phyloP scores from a whole-genome alignment of 2,113 vertebrate genomes.

The Ictalurus furcatus region DNA sequence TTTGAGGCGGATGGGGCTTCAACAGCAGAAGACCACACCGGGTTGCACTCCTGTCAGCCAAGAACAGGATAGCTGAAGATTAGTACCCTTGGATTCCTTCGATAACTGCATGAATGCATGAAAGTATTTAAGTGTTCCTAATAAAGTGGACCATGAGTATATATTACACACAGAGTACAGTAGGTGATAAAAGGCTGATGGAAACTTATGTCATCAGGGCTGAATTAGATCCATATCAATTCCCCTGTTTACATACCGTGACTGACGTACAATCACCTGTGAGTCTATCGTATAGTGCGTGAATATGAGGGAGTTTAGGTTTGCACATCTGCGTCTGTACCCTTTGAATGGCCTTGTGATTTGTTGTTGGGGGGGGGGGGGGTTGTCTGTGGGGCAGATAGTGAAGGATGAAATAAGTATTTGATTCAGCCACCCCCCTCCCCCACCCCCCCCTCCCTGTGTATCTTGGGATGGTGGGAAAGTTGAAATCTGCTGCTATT shows the following conservation, averaged over 20 bases:
- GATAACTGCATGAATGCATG: too few species aligned
- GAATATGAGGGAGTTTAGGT: neutral
- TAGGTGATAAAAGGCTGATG: neutral
- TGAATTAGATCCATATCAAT: neutral
- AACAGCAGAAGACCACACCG: neutral
- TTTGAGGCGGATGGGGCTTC: neutral
- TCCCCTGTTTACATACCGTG: neutral
- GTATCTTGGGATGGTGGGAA: slow-evolving; percentile 85
- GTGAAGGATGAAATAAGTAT: slow-evolving; percentile 58
- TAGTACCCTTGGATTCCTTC: neutral
- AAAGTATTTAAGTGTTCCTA: neutral
- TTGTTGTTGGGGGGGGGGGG: slow-evolving; percentile 28
- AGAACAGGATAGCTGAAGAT: neutral
- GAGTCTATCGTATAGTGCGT: slow-evolving; percentile 1
- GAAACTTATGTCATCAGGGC: neutral
- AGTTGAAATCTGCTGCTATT: slow-evolving; percentile 97
- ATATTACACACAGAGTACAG: neutral
- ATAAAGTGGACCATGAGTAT: neutral
- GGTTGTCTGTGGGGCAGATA: slow-evolving; percentile 43
- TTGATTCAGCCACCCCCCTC: slow-evolving; percentile 51
- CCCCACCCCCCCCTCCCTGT: slow-evolving; percentile 27
- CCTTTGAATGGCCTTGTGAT: slow-evolving; percentile 48
- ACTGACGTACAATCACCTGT: neutral
- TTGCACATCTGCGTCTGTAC: slow-evolving; percentile 30
- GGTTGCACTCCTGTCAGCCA: neutral